Percentiles rank a stretch among this genome's conserved stretches.
Conservation (phyloP, 2,797 vertebrate genomes). For the Manis crassicaudata region DNA sequence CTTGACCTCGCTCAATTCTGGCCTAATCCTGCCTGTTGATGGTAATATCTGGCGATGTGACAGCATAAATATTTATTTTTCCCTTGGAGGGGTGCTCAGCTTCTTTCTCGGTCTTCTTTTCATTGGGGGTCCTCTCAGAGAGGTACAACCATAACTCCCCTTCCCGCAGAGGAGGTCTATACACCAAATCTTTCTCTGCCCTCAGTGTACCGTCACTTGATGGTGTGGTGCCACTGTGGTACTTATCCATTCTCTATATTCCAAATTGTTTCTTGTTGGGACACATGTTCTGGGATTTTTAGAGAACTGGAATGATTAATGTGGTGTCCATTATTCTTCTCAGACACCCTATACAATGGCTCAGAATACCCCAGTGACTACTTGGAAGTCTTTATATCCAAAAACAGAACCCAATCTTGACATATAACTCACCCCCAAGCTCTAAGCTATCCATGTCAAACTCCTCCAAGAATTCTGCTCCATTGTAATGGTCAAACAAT, state of each 20-base stretch:
- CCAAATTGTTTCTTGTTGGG: background rate
- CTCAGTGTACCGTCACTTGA: background rate
- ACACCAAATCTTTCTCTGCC: background rate
- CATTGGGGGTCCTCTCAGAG: background rate
- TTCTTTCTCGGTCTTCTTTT: background rate
- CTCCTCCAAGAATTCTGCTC: background rate
- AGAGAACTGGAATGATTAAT: background rate
- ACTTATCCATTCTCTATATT: background rate
- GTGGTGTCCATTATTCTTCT: background rate
- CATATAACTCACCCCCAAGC: background rate
- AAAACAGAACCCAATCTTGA: background rate
- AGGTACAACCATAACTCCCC: background rate
- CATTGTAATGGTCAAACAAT: background rate
- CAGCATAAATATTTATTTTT: background rate
- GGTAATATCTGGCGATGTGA: background rate
- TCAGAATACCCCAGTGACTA: background rate
- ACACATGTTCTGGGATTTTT: background rate
- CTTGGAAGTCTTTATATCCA: background rate
- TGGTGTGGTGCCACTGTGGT: rapidly evolving
- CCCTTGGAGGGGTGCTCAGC: background rate
- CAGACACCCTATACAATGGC: background rate
- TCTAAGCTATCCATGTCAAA: background rate
- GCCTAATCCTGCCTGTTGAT: background rate
- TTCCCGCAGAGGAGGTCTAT: background rate
- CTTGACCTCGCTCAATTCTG: background rate